A percentile compares a stretch with the other conserved stretches of the same genome.
phyloP scores from a whole-genome alignment of 2,113 vertebrate genomes.

The Trematomus loennbergii region DNA sequence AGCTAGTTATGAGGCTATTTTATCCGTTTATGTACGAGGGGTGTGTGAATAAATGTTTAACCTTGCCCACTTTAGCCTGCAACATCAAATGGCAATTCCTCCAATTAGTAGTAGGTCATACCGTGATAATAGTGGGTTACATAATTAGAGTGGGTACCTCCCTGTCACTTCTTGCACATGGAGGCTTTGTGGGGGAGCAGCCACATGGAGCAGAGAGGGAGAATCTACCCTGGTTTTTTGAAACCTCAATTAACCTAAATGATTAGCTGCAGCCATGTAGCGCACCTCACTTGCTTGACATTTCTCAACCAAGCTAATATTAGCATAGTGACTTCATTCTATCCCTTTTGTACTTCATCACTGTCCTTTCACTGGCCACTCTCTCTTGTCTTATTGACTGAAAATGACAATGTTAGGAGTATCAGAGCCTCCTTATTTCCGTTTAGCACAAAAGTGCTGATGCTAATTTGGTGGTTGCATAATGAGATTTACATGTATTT shows the following conservation, averaged over 20 bases:
- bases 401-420: conserved; percentile 73
- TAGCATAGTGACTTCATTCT: conserved; percentile 69
- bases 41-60: conserved; percentile 23
- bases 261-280: conserved; percentile 73
- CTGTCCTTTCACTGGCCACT: conserved; percentile 63
- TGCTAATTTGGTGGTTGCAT: conserved; percentile 65
- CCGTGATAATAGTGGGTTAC: conserved; percentile 65
- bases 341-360: conserved; percentile 65
- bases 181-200: conserved; percentile 52
- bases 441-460: conserved; percentile 67
- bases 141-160: conserved; percentile 64
- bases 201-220: conserved; percentile 45
- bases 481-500: conserved; percentile 74
- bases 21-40: conserved; percentile 8
- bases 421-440: conserved; percentile 51
- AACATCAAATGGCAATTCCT: conserved; percentile 45
- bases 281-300: conserved; percentile 66
- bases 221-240: conserved; percentile 63
- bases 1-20: conserved; percentile 3
- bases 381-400: conserved; percentile 63
- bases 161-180: conserved; percentile 43
- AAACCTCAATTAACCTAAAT: conserved; percentile 85
- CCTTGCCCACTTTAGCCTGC: conserved; percentile 41
- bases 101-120: conserved; percentile 64
- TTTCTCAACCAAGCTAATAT: conserved; percentile 81